Base-by-base conservation (phyloP, 2,888 invertebrate species). In the Bursaphelenchus okinawaensis region DNA sequence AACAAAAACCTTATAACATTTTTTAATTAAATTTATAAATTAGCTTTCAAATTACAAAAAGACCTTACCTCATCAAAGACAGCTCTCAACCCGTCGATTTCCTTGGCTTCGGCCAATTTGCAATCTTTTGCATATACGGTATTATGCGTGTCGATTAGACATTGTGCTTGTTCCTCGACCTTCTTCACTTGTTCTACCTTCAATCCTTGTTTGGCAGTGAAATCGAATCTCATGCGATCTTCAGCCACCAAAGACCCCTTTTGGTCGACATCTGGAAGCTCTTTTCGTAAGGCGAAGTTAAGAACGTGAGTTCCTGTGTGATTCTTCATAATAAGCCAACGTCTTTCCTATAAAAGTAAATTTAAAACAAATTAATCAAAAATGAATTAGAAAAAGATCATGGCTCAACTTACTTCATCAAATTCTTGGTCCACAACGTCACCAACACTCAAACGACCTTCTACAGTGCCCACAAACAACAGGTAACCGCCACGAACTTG, bases 231-330 rank as follows among this genome's bases (percentile, higher is more conserved):
- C 61, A 99, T 87, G 77, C 91, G 88, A 83, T 99, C 96, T 0
- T 96, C 94, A 77, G 95, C 93, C 0, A 99, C 98, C 31, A 99
- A 87, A 0, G 96, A 96, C 28, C 98, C 96, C 81, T 79, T 80
- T 63, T 80, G 80, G 52, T 80, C 79, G 7, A 79, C 79, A 55
- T 75, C 75, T 22, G 68, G 89, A 51, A 98, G 87, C 24, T 95
- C 92, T 83, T 89, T 89, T 65, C 95, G 87, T 66, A 99, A 86
- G 23, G 92, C 93, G 85, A 90, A 93, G 86, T 99, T 99, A 16
- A 99, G 87, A 52, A 94, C 89, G 84, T 99, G 98, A 0, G 98
- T 99, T 23, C 93, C 95, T 52, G 96, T 91, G 85, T 98, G 94
- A 85, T 99, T 98, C 83, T 91, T 93, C 98, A 99, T 99, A n/a